These are phyloP conservation scores for Cynopterus brachyotis DNA, from an alignment of 2,113 vertebrate species.

Conservation along the genomic window DNA sequence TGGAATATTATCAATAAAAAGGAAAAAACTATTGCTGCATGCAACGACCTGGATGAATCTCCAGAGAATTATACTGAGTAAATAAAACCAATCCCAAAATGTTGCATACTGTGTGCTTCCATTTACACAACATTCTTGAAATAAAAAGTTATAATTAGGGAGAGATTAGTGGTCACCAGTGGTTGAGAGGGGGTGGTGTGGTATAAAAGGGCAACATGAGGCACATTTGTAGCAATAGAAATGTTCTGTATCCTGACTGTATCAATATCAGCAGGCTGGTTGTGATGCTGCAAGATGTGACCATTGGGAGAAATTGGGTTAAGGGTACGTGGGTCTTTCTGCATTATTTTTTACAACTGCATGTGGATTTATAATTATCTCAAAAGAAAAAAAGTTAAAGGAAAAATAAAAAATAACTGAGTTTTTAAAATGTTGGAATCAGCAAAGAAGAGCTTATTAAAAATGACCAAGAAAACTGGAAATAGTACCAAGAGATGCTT, in stretches of 20 bases:
- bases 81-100: not conserved
- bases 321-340: not conserved
- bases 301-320: not conserved
- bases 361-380: not conserved
- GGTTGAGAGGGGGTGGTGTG: not conserved
- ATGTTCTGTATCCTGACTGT: not conserved
- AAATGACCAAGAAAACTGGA: not conserved
- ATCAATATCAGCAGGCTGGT: not conserved
- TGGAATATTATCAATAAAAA: not conserved
- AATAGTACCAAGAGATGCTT: not conserved
- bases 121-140: slow-evolving; percentile 2
- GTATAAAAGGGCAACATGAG: not conserved
- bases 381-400: not conserved
- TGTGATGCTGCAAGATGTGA: not conserved
- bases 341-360: not conserved
- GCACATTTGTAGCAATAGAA: not conserved
- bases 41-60: not conserved
- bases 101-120: not conserved
- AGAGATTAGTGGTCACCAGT: not conserved
- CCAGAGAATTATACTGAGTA: not conserved
- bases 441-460: not conserved
- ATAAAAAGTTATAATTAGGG: not conserved
- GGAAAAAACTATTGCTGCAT: not conserved
- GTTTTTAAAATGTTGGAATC: not conserved
- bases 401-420: not conserved